Conservation (phyloP, 35 echinoderm and acorn worm species). For the Lytechinus variegatus region DNA sequence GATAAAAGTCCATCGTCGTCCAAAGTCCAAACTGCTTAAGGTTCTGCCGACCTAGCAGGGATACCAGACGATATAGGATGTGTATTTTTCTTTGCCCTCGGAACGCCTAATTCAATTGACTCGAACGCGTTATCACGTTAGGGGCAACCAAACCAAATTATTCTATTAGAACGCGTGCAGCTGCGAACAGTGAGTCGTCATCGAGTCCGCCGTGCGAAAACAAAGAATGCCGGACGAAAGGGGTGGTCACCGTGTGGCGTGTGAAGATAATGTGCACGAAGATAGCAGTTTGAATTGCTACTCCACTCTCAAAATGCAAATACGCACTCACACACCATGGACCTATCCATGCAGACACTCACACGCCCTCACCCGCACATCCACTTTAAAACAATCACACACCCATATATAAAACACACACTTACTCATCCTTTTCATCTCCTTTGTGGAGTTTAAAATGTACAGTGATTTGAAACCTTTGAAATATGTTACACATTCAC, state of each 20-base stretch:
- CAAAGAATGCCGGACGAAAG: constrained; percentile 14
- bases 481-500: too few species aligned
- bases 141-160: constrained; percentile 46
- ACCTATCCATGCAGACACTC: neutral
- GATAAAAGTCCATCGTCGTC: neutral
- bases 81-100: constrained; percentile 47
- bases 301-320: neutral
- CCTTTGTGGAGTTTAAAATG: too few species aligned
- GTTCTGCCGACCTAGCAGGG: constrained; percentile 14
- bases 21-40: neutral
- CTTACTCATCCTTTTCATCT: neutral
- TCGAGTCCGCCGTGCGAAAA: neutral
- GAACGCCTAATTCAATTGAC: constrained; percentile 47
- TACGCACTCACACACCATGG: neutral
- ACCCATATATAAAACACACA: neutral
- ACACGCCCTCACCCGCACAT: neutral
- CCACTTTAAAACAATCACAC: neutral
- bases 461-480: too few species aligned
- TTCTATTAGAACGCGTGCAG: constrained; percentile 48
- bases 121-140: constrained; percentile 49
- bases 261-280: neutral
- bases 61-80: constrained; percentile 19
- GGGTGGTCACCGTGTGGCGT: neutral
- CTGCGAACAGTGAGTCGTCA: constrained; percentile 25
- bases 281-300: neutral